These are phyloP conservation scores for Odontocolon sp. DNA, from an alignment of 2,888 invertebrate genomes.

Conservation along the genomic window DNA sequence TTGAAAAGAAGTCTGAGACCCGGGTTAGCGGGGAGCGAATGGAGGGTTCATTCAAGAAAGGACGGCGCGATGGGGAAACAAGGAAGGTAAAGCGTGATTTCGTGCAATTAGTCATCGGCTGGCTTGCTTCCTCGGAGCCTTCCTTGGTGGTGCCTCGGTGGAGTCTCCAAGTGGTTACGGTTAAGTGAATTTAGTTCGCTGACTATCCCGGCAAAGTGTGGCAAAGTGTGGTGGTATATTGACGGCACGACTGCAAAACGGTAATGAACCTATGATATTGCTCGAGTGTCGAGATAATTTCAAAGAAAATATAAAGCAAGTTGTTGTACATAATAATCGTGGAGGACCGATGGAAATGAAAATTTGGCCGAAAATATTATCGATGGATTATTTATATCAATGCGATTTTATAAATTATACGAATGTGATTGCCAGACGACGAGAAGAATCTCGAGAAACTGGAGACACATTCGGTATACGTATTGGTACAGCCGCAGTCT, in stretches of 20 bases:
- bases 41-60: neutral
- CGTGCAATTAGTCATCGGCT: constrained; percentile 62
- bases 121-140: constrained; percentile 18
- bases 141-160: neutral
- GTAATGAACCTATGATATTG: too few relatives aligned
- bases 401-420: too few relatives aligned
- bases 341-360: too few relatives aligned
- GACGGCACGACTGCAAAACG: constrained; percentile 16
- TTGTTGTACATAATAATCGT: too few relatives aligned
- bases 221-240: constrained; percentile 15
- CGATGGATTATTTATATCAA: too few relatives aligned
- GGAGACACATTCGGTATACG: too few relatives aligned
- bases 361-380: too few relatives aligned
- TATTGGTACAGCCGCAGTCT: neutral
- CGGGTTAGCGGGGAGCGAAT: neutral
- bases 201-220: neutral
- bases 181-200: constrained; percentile 51
- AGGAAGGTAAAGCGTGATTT: constrained; percentile 56
- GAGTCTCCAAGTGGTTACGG: constrained; percentile 20
- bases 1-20: too few relatives aligned
- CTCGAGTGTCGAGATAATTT: too few relatives aligned
- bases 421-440: too few relatives aligned
- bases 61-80: neutral
- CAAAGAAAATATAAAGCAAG: too few relatives aligned
- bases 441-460: too few relatives aligned